These are phyloP conservation scores for Epinotia demarniana DNA, from an alignment of 2,888 invertebrate species.

Conservation along the genomic window DNA sequence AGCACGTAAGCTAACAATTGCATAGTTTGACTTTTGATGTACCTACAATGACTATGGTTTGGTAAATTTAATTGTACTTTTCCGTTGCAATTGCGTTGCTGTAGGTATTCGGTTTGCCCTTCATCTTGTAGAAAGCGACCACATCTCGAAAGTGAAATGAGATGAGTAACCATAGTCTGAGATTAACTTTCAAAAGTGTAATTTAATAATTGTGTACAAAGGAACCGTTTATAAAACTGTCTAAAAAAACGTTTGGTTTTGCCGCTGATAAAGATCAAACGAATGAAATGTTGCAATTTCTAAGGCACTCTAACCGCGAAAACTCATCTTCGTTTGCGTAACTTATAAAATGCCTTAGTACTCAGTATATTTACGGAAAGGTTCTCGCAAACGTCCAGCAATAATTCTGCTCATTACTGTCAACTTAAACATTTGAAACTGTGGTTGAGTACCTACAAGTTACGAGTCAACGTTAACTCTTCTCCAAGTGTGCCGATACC, in stretches of 20 bases:
- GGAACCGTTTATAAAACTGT: too few relatives aligned
- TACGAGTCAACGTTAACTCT: too few relatives aligned
- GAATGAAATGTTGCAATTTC: neutral
- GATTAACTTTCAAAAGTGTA: neutral
- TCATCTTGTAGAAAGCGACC: slow-evolving; percentile 38
- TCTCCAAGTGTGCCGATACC: too few relatives aligned
- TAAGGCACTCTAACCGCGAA: neutral
- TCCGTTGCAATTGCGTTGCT: neutral
- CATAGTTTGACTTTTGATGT: neutral
- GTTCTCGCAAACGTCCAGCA: slow-evolving; percentile 2
- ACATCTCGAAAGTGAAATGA: slow-evolving; percentile 23
- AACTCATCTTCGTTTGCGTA: neutral
- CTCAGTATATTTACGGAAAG: neutral
- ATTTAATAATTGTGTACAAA: too few relatives aligned
- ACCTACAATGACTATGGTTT: neutral
- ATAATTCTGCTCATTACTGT: neutral
- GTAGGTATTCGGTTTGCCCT: slow-evolving; percentile 16
- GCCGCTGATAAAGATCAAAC: neutral
- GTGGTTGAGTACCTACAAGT: neutral
- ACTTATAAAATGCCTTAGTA: neutral
- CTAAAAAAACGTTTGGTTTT: neutral
- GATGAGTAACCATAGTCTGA: slow-evolving; percentile 1
- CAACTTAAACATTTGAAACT: slow-evolving; percentile 11
- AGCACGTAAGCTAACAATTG: neutral
- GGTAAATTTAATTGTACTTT: slow-evolving; percentile 18